These are phyloP conservation scores for Tachina lurida DNA, from an alignment of 2,888 invertebrate genomes.

Conservation along the genomic window DNA sequence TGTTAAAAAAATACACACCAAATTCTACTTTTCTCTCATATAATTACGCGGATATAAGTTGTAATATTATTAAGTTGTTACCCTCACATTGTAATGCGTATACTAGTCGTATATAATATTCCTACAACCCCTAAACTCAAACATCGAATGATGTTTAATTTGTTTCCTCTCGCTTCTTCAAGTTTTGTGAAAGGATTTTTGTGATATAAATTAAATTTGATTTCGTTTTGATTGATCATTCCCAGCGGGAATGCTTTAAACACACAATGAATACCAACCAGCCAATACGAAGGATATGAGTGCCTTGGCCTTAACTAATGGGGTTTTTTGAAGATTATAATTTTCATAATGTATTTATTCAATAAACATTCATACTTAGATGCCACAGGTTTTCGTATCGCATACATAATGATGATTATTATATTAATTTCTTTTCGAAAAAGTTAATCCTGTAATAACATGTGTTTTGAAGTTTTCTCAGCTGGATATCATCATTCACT, in stretches of 20 bases:
- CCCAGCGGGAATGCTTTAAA: constrained; percentile 79
- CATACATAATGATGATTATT: constrained; percentile 56
- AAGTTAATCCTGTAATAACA: constrained; percentile 80
- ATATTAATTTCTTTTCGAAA: constrained; percentile 46
- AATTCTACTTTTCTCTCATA: constrained; percentile 3
- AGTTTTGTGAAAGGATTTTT: constrained; percentile 68
- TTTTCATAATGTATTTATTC: constrained; percentile 68
- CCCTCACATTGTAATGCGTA: constrained; percentile 28
- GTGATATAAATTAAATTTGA: constrained; percentile 73
- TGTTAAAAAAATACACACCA: not conserved
- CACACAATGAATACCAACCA: constrained; percentile 26
- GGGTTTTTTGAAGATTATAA: constrained; percentile 58
- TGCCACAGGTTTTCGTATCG: constrained; percentile 65
- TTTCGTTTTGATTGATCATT: constrained; percentile 82
- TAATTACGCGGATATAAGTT: constrained; percentile 8
- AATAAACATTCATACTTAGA: constrained; percentile 59
- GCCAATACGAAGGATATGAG: constrained; percentile 13
- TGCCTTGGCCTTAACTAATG: constrained; percentile 14
- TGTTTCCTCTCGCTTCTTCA: constrained; percentile 38
- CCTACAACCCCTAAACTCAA: constrained; percentile 59
- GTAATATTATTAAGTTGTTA: constrained; percentile 42
- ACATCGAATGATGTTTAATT: constrained; percentile 48
- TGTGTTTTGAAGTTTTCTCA: constrained; percentile 77
- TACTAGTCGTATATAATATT: not conserved
- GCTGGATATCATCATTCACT: constrained; percentile 76